Base-by-base conservation (phyloP, 1,140 invertebrate genomes). In the Saccostrea glomerata region DNA sequence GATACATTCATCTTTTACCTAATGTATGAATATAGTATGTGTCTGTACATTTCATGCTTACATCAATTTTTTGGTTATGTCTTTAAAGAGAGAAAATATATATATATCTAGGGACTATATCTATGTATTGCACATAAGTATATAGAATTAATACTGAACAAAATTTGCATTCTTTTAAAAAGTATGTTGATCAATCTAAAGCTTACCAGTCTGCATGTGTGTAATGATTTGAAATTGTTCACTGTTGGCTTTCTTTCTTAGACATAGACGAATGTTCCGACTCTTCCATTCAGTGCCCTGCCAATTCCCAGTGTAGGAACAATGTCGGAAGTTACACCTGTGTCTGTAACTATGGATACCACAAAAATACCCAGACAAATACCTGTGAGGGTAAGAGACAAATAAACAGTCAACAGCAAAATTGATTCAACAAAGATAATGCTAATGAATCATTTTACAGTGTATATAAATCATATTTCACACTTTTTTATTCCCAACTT, bases 201-300 rank as follows among this genome's bases (percentile, higher is more conserved):
- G 9, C 47, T 47, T 47, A 47, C 30, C 47, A 47, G 47, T 47
- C 47, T 47, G 47, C 47, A 7, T 47, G 47, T 47, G 47, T 47
- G 47, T 47, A 9, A 47, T 47, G 30, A 0, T 47, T 13, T 17
- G 0, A 63, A 20, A 63, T 0, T 63, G 15, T 17, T 63, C n/a
- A 20, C 58, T n/a, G 17, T n/a, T 54, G 40, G 20, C 0, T 23
- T 20, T 84, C 13, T 23, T 60, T 90, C 89, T 30, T 86, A 93
- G 92, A 93, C 84, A 88, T 90, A 40, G 56, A 93, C 83, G 92
- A 93, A 77, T 93, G 92, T 73, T 60, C 85, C 2, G 82, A 63
- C 6, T 40, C 60, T 2, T 54, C 87, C 12, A 84, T 73, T 15
- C 56, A 73, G 11, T 93, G 92, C 86, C 89, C 88, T 11, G 84